Percentiles rank a stretch among this genome's conserved stretches.
These are phyloP conservation scores for Zaprionus bogoriensis DNA, from an alignment of 2,888 invertebrate species.

Conservation along the genomic window DNA sequence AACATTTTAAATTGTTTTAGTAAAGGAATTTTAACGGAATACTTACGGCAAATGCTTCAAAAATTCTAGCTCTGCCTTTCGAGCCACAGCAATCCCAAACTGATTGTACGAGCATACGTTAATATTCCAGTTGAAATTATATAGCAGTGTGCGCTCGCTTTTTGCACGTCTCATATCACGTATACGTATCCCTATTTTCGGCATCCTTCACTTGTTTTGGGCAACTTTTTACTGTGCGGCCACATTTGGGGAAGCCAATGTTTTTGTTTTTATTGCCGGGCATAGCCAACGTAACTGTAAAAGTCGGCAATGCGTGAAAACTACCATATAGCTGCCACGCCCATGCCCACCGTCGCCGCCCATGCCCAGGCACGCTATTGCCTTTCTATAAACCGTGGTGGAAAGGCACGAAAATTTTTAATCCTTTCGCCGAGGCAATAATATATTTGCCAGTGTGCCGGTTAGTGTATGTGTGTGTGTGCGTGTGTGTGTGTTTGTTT, in stretches of 20 bases:
- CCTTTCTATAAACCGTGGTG: slow-evolving; percentile 41
- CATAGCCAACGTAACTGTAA: slow-evolving; percentile 54
- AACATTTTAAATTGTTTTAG: no score
- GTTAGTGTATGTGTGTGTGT: slow-evolving; percentile 14
- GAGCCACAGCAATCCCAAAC: no score
- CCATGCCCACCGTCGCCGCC: slow-evolving; percentile 23
- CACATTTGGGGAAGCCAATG: slow-evolving; percentile 45
- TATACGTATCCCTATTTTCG: background rate
- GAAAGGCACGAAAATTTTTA: slow-evolving; percentile 68
- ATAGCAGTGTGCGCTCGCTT: background rate
- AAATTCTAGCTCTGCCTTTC: no score
- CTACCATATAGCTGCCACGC: slow-evolving; percentile 48
- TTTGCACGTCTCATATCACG: background rate
- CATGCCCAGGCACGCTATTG: slow-evolving; percentile 31
- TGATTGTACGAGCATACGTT: background rate
- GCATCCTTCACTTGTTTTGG: slow-evolving; percentile 6
- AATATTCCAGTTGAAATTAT: background rate
- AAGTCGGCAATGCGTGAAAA: slow-evolving; percentile 71
- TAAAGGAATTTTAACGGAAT: no score
- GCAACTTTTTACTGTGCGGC: slow-evolving; percentile 15
- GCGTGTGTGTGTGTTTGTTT: slow-evolving; percentile 2
- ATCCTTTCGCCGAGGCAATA: slow-evolving; percentile 71
- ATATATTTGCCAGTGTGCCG: slow-evolving; percentile 49
- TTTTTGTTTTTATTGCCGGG: slow-evolving; percentile 49
- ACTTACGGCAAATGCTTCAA: no score